phyloP scores from a whole-genome alignment of 2,797 vertebrate genomes.

The Phaenicophaeus curvirostris region DNA sequence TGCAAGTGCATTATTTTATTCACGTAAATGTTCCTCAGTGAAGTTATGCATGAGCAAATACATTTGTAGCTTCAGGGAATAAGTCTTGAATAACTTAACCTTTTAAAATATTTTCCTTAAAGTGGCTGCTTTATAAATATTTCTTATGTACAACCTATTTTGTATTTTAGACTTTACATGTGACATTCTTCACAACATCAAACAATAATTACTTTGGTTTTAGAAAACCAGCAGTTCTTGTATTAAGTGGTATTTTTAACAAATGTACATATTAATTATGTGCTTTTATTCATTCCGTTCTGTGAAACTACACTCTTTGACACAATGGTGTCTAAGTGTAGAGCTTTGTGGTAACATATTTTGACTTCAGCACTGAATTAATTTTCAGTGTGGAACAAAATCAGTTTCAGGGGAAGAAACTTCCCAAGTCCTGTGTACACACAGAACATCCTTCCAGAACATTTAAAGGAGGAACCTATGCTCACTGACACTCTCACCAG shows the following conservation, averaged over 20 bases:
- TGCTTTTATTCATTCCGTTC: background rate
- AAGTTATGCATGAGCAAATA: slow-evolving; percentile 46
- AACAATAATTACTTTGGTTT: background rate
- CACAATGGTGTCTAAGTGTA: background rate
- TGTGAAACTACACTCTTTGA: background rate
- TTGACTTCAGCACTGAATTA: background rate
- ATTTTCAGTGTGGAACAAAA: background rate
- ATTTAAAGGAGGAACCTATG: accelerated
- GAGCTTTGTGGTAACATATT: background rate
- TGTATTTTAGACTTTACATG: background rate
- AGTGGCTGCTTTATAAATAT: background rate
- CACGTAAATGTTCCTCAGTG: background rate
- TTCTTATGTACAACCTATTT: background rate
- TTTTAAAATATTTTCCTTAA: background rate
- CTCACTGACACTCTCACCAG: background rate
- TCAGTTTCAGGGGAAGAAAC: background rate
- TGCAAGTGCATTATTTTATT: background rate
- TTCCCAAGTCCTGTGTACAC: background rate
- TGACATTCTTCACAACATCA: background rate
- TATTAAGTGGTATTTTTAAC: background rate
- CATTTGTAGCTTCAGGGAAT: slow-evolving; percentile 28
- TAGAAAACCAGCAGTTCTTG: background rate
- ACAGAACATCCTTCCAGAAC: background rate
- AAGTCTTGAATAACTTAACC: slow-evolving; percentile 13
- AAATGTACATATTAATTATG: accelerated